phyloP scores from a whole-genome alignment of 2,888 invertebrate species.

The Epistrophella euchroma region DNA sequence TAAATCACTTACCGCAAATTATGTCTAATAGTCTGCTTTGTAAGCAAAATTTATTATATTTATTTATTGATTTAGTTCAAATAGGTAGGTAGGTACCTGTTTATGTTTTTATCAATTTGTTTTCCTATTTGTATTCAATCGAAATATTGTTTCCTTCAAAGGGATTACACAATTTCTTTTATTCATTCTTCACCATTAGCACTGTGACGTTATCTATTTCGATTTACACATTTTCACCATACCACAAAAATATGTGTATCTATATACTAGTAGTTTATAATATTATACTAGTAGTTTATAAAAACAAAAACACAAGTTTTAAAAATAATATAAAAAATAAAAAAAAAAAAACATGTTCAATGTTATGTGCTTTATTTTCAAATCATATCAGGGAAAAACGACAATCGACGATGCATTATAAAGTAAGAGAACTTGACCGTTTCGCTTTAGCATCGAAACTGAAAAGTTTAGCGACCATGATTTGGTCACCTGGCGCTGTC shows the following conservation, averaged over 20 bases:
- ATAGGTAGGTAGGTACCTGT: not conserved
- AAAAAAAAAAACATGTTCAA: slow-evolving; percentile 7
- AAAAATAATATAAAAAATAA: not conserved
- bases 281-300: not conserved
- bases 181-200: slow-evolving; percentile 13
- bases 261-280: not conserved
- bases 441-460: slow-evolving; percentile 78
- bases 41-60: slow-evolving; percentile 34
- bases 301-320: not conserved
- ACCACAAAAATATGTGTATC: slow-evolving; percentile 7
- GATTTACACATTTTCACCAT: slow-evolving; percentile 18
- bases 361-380: slow-evolving; percentile 32
- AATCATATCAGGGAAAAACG: slow-evolving; percentile 9
- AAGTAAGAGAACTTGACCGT: slow-evolving; percentile 76
- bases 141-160: slow-evolving; percentile 25
- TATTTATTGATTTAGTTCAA: slow-evolving; percentile 23
- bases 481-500: slow-evolving; percentile 75
- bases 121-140: slow-evolving; percentile 12
- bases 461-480: slow-evolving; percentile 75
- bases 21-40: slow-evolving; percentile 19
- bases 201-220: slow-evolving; percentile 14
- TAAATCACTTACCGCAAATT: slow-evolving; percentile 46
- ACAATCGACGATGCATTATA: slow-evolving; percentile 8
- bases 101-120: slow-evolving; percentile 22
- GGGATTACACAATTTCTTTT: slow-evolving; percentile 42